Evolutionary conservation across 2,888 invertebrate genomes (phyloP).

Genomic region (Crepidodera aurea): DNA sequence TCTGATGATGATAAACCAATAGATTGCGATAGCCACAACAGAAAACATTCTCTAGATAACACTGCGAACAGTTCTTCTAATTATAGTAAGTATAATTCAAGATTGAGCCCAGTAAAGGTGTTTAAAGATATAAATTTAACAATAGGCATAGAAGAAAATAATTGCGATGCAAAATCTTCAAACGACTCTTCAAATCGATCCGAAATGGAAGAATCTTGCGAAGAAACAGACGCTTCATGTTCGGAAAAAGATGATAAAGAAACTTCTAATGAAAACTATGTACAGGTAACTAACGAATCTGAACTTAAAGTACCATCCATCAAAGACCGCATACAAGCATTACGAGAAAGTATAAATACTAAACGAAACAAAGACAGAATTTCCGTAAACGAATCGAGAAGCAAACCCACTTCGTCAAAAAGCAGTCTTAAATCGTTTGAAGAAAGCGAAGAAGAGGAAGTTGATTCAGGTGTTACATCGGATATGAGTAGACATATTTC

Average conservation of each 20-base stretch:
- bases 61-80: slow-evolving; percentile 46
- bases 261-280: slow-evolving; percentile 26
- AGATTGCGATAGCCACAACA: not conserved
- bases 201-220: slow-evolving; percentile 26
- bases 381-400: slow-evolving; percentile 45
- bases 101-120: slow-evolving; percentile 44
- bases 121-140: slow-evolving; percentile 5
- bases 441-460: slow-evolving; percentile 66
- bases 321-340: slow-evolving; percentile 57
- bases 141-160: not conserved
- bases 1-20: not conserved
- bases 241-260: slow-evolving; percentile 35
- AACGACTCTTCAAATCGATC: not conserved
- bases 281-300: slow-evolving; percentile 39
- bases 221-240: slow-evolving; percentile 30
- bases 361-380: slow-evolving; percentile 50
- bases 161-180: not conserved
- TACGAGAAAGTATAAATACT: slow-evolving; percentile 53
- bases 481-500: slow-evolving; percentile 75
- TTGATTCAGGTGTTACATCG: slow-evolving; percentile 75
- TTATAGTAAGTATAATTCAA: slow-evolving; percentile 56
- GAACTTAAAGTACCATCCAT: slow-evolving; percentile 49
- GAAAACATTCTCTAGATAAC: not conserved
- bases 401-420: slow-evolving; percentile 50
- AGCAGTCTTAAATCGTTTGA: slow-evolving; percentile 57